phyloP scores from a whole-genome alignment of 1,140 invertebrate species.

The Cotesia vestalis region DNA sequence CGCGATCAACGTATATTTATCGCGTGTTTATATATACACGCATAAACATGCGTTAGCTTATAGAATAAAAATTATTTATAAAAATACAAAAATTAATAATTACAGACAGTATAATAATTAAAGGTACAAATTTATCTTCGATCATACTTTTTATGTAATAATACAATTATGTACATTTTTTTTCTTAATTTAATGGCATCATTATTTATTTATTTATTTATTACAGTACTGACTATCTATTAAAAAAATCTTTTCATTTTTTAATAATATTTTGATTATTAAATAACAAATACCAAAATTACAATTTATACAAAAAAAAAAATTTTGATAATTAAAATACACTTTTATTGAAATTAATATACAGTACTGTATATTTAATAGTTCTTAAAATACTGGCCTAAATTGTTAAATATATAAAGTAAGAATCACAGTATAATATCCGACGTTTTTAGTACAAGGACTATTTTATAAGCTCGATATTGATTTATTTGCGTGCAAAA shows the following conservation, averaged over 20 bases:
- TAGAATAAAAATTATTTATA: neutral
- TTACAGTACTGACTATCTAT: neutral
- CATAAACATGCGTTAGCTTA: neutral
- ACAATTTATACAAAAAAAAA: neutral
- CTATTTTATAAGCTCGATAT: conserved; percentile 20
- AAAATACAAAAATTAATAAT: neutral
- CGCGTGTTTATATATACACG: conserved; percentile 33
- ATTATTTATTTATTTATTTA: neutral
- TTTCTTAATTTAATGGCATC: neutral
- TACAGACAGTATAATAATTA: neutral
- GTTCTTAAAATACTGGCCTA: conserved; percentile 22
- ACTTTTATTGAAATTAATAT: conserved; percentile 1
- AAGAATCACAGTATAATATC: conserved; percentile 14
- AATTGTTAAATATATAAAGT: neutral
- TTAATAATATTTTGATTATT: neutral
- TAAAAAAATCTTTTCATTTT: neutral
- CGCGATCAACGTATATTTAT: conserved; percentile 43
- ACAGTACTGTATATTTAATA: neutral
- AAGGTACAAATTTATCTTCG: neutral
- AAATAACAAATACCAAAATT: neutral
- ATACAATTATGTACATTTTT: conserved; percentile 7
- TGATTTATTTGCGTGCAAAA: no score
- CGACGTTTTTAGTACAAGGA: conserved; percentile 16
- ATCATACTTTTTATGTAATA: neutral
- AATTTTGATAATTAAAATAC: neutral